phyloP scores from a whole-genome alignment of 1,140 invertebrate genomes.

The Parasteatoda tepidariorum region DNA sequence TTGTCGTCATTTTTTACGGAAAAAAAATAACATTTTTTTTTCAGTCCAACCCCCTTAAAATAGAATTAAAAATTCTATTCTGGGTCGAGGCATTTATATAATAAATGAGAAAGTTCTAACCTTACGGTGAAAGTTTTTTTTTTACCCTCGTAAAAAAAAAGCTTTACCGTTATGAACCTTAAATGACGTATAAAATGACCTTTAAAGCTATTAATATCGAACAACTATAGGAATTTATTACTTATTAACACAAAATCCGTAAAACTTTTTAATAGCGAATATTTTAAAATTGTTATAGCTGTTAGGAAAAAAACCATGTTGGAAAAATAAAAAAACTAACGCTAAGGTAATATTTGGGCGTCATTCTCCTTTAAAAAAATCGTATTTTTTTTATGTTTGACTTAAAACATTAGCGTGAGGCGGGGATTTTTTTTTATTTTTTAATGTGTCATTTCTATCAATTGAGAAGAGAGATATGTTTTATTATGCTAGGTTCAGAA shows the following conservation, averaged over 20 bases:
- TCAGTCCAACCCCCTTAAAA: too few relatives aligned
- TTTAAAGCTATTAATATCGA: conserved; percentile 26
- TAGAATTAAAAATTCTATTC: too few relatives aligned
- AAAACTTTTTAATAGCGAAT: conserved; percentile 7
- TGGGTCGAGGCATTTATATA: too few relatives aligned
- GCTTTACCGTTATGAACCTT: neutral
- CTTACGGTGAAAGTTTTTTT: too few relatives aligned
- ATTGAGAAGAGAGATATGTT: neutral
- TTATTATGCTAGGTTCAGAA: neutral
- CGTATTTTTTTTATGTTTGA: neutral
- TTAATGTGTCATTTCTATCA: neutral
- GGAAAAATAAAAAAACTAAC: neutral
- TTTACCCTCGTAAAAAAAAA: neutral
- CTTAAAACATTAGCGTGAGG: neutral
- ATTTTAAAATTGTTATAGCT: neutral
- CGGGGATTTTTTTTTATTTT: neutral
- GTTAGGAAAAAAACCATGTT: neutral
- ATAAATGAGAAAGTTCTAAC: too few relatives aligned
- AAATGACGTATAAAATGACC: neutral
- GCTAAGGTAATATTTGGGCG: too few relatives aligned
- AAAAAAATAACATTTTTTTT: too few relatives aligned
- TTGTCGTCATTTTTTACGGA: too few relatives aligned
- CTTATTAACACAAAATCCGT: conserved; percentile 7
- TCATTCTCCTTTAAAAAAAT: neutral
- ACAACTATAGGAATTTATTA: neutral